Evolutionary conservation across 2,888 invertebrate genomes (phyloP).

Genomic region (Neoscelio sp.): DNA sequence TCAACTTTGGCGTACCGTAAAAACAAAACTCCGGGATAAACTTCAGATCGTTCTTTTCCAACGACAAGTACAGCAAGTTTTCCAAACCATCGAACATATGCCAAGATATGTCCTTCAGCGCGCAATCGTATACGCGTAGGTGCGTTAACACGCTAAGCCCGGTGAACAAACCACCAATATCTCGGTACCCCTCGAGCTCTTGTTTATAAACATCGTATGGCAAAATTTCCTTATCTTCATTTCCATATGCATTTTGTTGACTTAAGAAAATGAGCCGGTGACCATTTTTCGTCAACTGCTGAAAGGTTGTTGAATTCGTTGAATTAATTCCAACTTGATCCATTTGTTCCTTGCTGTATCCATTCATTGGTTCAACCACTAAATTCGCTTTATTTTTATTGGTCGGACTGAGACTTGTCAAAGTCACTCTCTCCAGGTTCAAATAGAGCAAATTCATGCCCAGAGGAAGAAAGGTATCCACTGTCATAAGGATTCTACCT

Average conservation of each 20-base stretch:
- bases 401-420: constrained; percentile 71
- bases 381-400: constrained; percentile 76
- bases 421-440: constrained; percentile 76
- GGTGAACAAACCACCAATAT: constrained; percentile 83
- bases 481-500: constrained; percentile 74
- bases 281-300: constrained; percentile 71
- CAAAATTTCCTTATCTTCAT: constrained; percentile 84
- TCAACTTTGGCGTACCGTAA: constrained; percentile 87
- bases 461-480: constrained; percentile 76
- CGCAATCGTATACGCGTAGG: constrained; percentile 86
- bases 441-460: constrained; percentile 76
- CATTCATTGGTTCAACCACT: constrained; percentile 74
- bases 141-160: constrained; percentile 85
- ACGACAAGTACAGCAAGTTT: constrained; percentile 85
- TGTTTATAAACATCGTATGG: constrained; percentile 87
- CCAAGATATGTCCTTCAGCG: constrained; percentile 86
- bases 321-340: constrained; percentile 44
- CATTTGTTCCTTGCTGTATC: constrained; percentile 31
- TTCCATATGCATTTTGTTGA: constrained; percentile 75
- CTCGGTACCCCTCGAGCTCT: constrained; percentile 83
- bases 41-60: constrained; percentile 87
- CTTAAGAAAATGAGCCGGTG: constrained; percentile 78
- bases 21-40: constrained; percentile 88
- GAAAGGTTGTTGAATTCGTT: constrained; percentile 48
- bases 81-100: constrained; percentile 88